phyloP scores from a whole-genome alignment of 2,113 vertebrate genomes.

The Syngnathoides biaculeatus region DNA sequence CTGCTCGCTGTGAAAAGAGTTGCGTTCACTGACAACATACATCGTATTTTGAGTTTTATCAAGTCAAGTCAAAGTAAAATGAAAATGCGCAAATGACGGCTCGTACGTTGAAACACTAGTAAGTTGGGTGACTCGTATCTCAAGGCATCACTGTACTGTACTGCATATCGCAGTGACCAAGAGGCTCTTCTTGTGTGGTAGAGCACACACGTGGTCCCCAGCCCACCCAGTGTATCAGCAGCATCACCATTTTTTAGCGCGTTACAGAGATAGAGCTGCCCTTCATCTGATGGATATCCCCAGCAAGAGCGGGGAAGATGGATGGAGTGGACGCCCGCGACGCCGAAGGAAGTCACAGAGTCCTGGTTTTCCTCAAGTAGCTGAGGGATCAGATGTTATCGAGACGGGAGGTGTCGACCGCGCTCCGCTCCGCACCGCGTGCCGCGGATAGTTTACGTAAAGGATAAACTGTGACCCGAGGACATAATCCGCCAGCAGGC shows the following conservation, averaged over 20 bases:
- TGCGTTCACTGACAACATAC: too few relatives aligned
- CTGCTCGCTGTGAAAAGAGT: too few relatives aligned
- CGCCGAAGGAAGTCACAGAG: constrained; percentile 46
- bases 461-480: constrained; percentile 68
- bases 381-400: constrained; percentile 71
- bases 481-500: constrained; percentile 68
- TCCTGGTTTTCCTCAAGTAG: constrained; percentile 67
- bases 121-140: too few relatives aligned
- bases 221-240: constrained; percentile 17
- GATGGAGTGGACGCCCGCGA: constrained; percentile 51
- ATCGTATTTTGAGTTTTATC: too few relatives aligned
- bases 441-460: constrained; percentile 58
- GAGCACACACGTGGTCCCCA: constrained; percentile 11
- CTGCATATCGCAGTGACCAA: constrained; percentile 2
- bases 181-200: constrained; percentile 12
- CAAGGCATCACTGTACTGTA: neutral
- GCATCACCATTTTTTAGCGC: constrained; percentile 49
- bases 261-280: constrained; percentile 58
- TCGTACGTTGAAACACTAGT: neutral
- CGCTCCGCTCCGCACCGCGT: constrained; percentile 10
- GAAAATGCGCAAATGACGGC: neutral
- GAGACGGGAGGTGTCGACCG: constrained; percentile 61
- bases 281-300: constrained; percentile 60
- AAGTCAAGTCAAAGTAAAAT: too few relatives aligned
- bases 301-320: constrained; percentile 52